Conservation (phyloP, 2,888 invertebrate genomes). For the Anorthoa munda region DNA sequence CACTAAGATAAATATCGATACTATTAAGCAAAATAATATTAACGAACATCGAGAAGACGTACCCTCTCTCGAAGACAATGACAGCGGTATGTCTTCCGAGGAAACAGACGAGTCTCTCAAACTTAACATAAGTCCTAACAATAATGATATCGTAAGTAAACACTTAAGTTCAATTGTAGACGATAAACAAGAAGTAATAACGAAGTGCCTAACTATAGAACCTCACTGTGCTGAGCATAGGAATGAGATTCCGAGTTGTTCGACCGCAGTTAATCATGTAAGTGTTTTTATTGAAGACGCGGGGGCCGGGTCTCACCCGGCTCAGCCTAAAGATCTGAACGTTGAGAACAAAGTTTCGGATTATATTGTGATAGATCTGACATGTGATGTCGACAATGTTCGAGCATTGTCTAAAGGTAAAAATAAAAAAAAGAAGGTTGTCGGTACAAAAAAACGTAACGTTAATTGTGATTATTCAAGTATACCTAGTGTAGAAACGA, state of each 20-base stretch:
- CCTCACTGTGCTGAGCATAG: conserved; percentile 80
- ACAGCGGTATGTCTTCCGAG: conserved; percentile 89
- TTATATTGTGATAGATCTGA: conserved; percentile 88
- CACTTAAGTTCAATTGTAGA: conserved; percentile 73
- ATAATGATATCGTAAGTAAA: conserved; percentile 73
- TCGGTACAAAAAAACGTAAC: conserved; percentile 79
- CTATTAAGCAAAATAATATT: conserved; percentile 67
- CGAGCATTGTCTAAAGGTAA: conserved; percentile 73
- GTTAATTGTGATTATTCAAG: conserved; percentile 82
- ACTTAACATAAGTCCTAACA: conserved; percentile 75
- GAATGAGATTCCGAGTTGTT: conserved; percentile 90
- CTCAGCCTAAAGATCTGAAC: conserved; percentile 66
- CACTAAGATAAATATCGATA: conserved; percentile 74
- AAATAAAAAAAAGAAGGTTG: conserved; percentile 69
- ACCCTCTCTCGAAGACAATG: conserved; percentile 71
- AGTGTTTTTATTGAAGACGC: conserved; percentile 77
- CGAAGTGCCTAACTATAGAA: conserved; percentile 88
- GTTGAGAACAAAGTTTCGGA: conserved; percentile 75
- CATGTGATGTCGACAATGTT: conserved; percentile 82
- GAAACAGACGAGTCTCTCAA: conserved; percentile 86
- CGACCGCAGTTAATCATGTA: conserved; percentile 81
- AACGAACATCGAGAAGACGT: conserved; percentile 65
- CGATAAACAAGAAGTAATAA: conserved; percentile 78
- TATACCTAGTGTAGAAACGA: conserved; percentile 80
- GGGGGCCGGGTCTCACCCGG: conserved; percentile 67